These are phyloP conservation scores for Macroglossus sobrinus DNA, from an alignment of 2,113 vertebrate species.

Conservation along the genomic window DNA sequence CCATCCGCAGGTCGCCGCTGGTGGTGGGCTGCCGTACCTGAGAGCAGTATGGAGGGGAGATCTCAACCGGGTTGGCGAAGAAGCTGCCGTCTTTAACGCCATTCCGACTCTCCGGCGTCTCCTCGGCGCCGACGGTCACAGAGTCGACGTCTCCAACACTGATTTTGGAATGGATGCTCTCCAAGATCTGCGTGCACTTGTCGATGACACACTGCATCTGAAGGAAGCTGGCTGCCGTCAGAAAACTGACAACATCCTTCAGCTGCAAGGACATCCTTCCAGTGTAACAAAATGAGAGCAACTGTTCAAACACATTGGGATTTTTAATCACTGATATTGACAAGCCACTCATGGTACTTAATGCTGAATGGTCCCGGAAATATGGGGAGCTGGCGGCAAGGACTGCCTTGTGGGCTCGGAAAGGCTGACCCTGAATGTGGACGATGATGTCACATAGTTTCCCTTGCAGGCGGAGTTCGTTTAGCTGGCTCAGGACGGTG, in stretches of 20 bases:
- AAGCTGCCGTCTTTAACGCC: constrained; percentile 93
- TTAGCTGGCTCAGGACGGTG: constrained; percentile 96
- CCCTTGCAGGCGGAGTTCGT: constrained; percentile 96
- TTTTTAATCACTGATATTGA: constrained; percentile 99
- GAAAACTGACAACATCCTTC: constrained; percentile 97
- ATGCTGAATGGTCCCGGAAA: constrained; percentile 97
- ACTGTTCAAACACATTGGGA: constrained; percentile 97
- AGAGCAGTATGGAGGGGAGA: constrained; percentile 95
- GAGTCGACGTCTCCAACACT: constrained; percentile 88
- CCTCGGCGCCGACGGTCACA: constrained; percentile 89
- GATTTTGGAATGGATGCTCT: constrained; percentile 98
- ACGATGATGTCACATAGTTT: constrained; percentile 99
- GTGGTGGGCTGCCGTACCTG: constrained; percentile 85
- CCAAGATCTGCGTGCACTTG: constrained; percentile 97
- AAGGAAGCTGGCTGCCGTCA: constrained; percentile 98
- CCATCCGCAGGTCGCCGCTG: constrained; percentile 84
- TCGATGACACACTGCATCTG: constrained; percentile 99
- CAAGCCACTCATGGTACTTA: constrained; percentile 98
- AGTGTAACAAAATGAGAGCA: constrained; percentile 98
- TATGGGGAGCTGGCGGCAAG: constrained; percentile 97
- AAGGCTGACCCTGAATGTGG: constrained; percentile 98
- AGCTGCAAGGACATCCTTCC: constrained; percentile 97
- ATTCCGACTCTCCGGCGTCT: constrained; percentile 85
- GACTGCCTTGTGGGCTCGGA: constrained; percentile 97
- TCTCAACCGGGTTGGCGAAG: constrained; percentile 96